Evolutionary conservation across 2,113 vertebrate genomes (phyloP), one percentile per base, ranked within the genome.

Genomic region (Centropus bengalensis): DNA sequence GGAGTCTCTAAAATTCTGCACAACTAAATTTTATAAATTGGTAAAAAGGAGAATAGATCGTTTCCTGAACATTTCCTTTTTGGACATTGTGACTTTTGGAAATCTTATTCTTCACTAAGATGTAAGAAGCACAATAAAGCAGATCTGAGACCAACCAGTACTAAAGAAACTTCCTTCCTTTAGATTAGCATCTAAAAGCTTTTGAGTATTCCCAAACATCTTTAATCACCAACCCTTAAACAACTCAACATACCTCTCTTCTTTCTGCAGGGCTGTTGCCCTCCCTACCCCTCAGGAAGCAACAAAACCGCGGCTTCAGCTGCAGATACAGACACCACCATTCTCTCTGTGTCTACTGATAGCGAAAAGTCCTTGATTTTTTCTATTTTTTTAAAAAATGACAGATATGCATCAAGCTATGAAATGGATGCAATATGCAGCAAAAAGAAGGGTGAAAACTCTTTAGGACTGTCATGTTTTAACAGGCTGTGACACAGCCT

Each of bases 401-500:
- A 52, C 1, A 7, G 42, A 15, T 78, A 60, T 40, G 27, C 26
- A 59, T 26, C 74, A 89, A 20, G 40, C 64, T 69, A 62, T 56
- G 58, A 91, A 91, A 81, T 16, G 20, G 8, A 27, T 84, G 20
- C 27, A 83, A 30, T 2, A 4, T n/a, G 15, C 26, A 45, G 69
- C 5, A 54, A 77, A 78, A 78, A 26, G 36, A 79, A 88, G 36
- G 17, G 32, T 16, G 91, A 83, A 92, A 86, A 3, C 36, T 88
- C 52, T 75, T 70, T 64, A 89, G 40, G 70, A 14, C 63, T 86
- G 76, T 52, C 5, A 0, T 75, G 73, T 68, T 94, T 92, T 76
- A 88, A 92, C 89, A 94, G 88, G 91, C 75, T 79, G 18, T 8
- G 3, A 89, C 83, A 93, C 13, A 94, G 51, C 49, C 64, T 89